Percentiles rank a stretch among this genome's conserved stretches.
Evolutionary conservation across 2,888 invertebrate genomes (phyloP).

Genomic region (Abrostola triplasia): DNA sequence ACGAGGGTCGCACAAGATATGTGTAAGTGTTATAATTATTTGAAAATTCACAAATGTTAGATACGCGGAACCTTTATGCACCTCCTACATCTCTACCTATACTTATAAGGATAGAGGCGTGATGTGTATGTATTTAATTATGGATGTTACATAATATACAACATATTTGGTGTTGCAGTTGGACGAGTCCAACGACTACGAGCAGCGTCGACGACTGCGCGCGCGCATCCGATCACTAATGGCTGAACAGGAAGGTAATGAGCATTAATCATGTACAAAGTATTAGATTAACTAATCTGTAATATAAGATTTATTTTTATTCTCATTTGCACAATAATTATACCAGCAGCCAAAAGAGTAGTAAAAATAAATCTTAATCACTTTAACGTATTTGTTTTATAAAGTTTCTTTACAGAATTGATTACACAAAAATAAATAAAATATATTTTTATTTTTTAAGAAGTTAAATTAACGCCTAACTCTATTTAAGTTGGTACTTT

Average conservation of each 20-base stretch:
- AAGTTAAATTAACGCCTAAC: too few species aligned
- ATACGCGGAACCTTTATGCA: background rate
- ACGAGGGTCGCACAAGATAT: constrained; percentile 24
- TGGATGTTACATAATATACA: background rate
- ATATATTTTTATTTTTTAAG: too few species aligned
- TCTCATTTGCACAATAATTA: too few species aligned
- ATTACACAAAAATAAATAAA: background rate
- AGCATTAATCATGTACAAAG: background rate
- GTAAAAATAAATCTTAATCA: background rate
- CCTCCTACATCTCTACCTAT: background rate
- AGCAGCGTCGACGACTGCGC: constrained; percentile 94
- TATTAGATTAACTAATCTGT: background rate
- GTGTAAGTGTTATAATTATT: constrained; percentile 34
- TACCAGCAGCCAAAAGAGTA: too few species aligned
- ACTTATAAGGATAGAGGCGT: background rate
- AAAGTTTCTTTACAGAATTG: background rate
- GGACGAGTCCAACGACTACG: constrained; percentile 95
- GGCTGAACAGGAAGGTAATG: constrained; percentile 95
- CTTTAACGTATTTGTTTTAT: background rate
- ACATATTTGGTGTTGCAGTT: constrained; percentile 87
- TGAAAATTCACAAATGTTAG: background rate
- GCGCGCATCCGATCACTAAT: constrained; percentile 94
- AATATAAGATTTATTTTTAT: too few species aligned
- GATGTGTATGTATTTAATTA: background rate
- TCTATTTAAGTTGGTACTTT: too few species aligned